These are phyloP conservation scores for Auanema sp. DNA, from an alignment of 2,888 invertebrate genomes.

Conservation along the genomic window DNA sequence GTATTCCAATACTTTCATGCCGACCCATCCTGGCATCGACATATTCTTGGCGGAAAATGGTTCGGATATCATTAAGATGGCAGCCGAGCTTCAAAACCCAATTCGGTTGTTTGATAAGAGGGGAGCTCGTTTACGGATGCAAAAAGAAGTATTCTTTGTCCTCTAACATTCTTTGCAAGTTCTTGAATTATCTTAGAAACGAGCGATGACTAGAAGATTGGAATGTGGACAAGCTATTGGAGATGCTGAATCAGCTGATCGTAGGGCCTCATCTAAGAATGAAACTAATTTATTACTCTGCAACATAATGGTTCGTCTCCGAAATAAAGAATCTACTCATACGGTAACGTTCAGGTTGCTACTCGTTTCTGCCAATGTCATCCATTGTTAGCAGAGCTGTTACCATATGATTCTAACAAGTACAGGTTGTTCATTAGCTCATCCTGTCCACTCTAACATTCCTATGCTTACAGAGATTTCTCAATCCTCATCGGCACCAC, in stretches of 20 bases:
- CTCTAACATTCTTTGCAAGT: background rate
- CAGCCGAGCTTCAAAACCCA: constrained; percentile 36
- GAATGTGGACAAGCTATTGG: constrained; percentile 43
- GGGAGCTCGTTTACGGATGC: constrained; percentile 43
- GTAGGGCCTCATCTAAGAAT: constrained; percentile 28
- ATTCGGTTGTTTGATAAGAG: constrained; percentile 41
- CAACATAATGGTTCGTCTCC: constrained; percentile 5
- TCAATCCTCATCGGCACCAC: constrained; percentile 38
- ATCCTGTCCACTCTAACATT: background rate
- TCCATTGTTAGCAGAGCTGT: constrained; percentile 37
- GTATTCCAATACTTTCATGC: constrained; percentile 33
- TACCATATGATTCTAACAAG: constrained; percentile 28
- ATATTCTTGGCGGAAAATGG: constrained; percentile 30
- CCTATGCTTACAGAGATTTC: constrained; percentile 40
- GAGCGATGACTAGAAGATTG: constrained; percentile 40
- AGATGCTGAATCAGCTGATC: constrained; percentile 33
- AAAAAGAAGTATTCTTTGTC: constrained; percentile 28
- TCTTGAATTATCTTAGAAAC: constrained; percentile 21
- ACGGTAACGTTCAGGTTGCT: constrained; percentile 18
- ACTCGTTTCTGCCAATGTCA: constrained; percentile 43
- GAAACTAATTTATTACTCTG: constrained; percentile 41
- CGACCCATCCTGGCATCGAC: constrained; percentile 44
- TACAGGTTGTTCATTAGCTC: constrained; percentile 21
- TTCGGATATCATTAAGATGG: constrained; percentile 32
- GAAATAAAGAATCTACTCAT: background rate